Percentiles rank a stretch among this genome's conserved stretches.
Evolutionary conservation across 2,888 invertebrate species (phyloP).

Genomic region (Mongoloraphidia duomilia): DNA sequence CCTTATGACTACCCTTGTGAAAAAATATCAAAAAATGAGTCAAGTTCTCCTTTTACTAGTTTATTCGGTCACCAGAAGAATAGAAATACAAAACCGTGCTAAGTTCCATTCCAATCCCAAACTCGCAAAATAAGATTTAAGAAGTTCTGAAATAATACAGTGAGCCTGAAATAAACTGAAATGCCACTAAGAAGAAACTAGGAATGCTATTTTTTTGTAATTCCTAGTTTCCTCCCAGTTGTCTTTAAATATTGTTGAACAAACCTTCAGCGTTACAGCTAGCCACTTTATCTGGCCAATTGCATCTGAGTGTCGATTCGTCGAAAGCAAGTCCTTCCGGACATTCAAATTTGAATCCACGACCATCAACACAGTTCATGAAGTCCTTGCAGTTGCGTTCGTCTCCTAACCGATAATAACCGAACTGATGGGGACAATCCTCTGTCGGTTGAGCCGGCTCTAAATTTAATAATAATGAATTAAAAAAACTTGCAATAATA

Average conservation of each 20-base stretch:
- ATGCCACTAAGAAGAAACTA: no score
- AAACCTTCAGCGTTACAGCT: constrained; percentile 69
- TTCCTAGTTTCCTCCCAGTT: neutral
- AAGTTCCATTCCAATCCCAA: no score
- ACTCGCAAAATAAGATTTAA: no score
- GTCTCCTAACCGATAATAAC: constrained; percentile 61
- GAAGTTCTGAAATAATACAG: no score
- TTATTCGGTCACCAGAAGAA: no score
- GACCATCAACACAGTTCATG: constrained; percentile 70
- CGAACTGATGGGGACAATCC: constrained; percentile 72
- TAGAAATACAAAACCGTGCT: no score
- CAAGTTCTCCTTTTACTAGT: no score
- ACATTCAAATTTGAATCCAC: constrained; percentile 54
- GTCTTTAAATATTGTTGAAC: constrained; percentile 2
- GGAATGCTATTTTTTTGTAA: no score
- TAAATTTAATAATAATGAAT: constrained; percentile 22
- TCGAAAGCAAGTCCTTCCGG: constrained; percentile 74
- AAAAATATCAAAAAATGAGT: no score
- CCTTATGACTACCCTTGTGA: no score
- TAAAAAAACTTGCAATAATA: neutral
- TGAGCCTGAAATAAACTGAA: no score
- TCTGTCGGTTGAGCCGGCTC: constrained; percentile 58
- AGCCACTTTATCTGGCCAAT: constrained; percentile 75
- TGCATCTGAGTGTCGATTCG: constrained; percentile 57
- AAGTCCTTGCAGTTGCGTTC: constrained; percentile 57